phyloP scores from a whole-genome alignment of 2,113 vertebrate species.

The Ceyx melanurus region DNA sequence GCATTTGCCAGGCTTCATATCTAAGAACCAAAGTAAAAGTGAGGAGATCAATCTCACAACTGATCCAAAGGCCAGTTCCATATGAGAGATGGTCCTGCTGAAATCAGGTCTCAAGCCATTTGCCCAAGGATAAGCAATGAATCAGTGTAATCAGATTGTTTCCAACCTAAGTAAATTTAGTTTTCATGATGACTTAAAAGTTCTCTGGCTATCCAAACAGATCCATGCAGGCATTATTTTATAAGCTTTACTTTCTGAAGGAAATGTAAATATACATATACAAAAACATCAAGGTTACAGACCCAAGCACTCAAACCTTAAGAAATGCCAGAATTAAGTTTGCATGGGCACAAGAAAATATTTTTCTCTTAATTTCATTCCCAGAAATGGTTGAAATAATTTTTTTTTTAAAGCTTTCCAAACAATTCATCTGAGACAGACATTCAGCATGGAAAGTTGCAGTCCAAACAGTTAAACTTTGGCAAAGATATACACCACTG shows the following conservation, averaged over 20 bases:
- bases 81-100: background rate
- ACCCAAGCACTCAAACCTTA: constrained; percentile 6
- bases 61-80: background rate
- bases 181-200: background rate
- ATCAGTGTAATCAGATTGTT: background rate
- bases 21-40: background rate
- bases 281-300: constrained; percentile 16
- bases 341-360: constrained; percentile 65
- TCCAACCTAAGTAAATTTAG: background rate
- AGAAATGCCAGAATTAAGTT: constrained; percentile 60
- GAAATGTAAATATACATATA: constrained; percentile 26
- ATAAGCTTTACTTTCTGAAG: constrained; percentile 24
- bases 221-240: background rate
- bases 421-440: constrained; percentile 64
- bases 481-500: constrained; percentile 33
- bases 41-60: background rate
- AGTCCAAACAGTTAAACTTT: constrained; percentile 64
- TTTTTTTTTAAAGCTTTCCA: constrained; percentile 62
- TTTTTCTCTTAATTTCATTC: constrained; percentile 64
- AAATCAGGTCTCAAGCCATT: background rate
- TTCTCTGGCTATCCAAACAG: background rate
- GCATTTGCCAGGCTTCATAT: fast-evolving
- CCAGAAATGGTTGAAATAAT: constrained; percentile 65
- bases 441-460: constrained; percentile 63
- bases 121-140: background rate